Evolutionary conservation across 1,140 invertebrate genomes (phyloP).

Genomic region (Diuraphis noxia): DNA sequence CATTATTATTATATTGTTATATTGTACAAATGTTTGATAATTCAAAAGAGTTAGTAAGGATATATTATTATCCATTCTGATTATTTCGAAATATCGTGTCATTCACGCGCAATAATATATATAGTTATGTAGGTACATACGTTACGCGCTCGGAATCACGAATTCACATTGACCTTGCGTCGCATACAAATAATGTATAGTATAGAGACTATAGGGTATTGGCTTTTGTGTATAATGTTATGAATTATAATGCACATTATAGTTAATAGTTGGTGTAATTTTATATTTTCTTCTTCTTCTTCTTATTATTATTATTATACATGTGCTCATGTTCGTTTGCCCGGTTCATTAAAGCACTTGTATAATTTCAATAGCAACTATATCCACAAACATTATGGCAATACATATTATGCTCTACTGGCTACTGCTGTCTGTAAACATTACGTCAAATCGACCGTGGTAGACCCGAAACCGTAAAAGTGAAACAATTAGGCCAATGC

Average conservation of each 20-base stretch:
- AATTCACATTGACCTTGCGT: constrained; percentile 38
- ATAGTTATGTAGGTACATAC: background rate
- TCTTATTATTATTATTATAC: background rate
- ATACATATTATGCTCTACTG: background rate
- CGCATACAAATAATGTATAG: background rate
- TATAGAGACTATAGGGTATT: background rate
- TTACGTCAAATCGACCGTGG: background rate
- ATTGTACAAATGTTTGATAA: constrained; percentile 13
- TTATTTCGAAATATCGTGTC: constrained; percentile 11
- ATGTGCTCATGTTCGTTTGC: background rate
- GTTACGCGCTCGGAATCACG: background rate
- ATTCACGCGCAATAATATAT: background rate
- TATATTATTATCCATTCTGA: constrained; percentile 23
- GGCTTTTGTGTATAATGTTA: background rate
- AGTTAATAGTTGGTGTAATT: background rate
- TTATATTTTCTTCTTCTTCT: background rate
- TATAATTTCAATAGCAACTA: background rate
- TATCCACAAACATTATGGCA: background rate
- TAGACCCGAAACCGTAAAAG: background rate
- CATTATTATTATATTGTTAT: background rate
- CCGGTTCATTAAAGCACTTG: background rate
- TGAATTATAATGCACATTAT: background rate
- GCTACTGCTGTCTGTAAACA: background rate
- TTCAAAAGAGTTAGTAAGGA: background rate
- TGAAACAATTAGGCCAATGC: constrained; percentile 18